phyloP scores from a whole-genome alignment of 2,888 invertebrate genomes.

The Osedax frankpressi region DNA sequence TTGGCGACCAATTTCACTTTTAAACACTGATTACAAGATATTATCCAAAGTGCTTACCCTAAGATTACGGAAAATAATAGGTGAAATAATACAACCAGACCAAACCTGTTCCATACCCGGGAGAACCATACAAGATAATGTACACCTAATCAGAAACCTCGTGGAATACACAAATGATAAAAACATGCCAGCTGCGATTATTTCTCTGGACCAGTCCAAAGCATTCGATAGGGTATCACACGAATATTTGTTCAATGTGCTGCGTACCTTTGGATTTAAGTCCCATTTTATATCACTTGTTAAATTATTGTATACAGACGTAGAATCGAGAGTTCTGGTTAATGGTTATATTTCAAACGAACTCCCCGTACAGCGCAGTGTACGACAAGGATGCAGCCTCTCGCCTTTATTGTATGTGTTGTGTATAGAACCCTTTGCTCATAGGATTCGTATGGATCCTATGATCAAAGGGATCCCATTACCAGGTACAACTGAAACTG shows the following conservation, averaged over 20 bases:
- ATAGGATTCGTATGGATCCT: not conserved
- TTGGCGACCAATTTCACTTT: slow-evolving; percentile 11
- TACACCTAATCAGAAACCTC: not conserved
- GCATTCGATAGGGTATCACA: slow-evolving; percentile 14
- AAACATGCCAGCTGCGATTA: not conserved
- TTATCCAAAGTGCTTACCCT: not conserved
- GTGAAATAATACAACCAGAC: not conserved
- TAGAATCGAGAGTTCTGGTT: not conserved
- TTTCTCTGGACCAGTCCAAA: slow-evolving; percentile 1
- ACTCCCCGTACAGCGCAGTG: not conserved
- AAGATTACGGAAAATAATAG: not conserved
- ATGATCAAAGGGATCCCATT: not conserved
- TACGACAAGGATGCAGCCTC: slow-evolving; percentile 2
- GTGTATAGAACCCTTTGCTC: slow-evolving; percentile 6
- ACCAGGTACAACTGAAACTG: not conserved
- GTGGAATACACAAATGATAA: not conserved
- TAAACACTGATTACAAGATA: slow-evolving; percentile 14
- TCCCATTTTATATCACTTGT: not conserved
- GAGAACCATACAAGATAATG: slow-evolving; percentile 5
- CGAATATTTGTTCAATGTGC: not conserved
- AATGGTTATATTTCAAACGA: not conserved
- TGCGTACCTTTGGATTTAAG: not conserved
- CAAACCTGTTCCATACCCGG: slow-evolving; percentile 5
- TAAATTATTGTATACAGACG: slow-evolving; percentile 3
- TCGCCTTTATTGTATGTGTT: slow-evolving; percentile 7